phyloP scores from a whole-genome alignment of 2,797 vertebrate species.

The Tenualosa thibaudeaui region DNA sequence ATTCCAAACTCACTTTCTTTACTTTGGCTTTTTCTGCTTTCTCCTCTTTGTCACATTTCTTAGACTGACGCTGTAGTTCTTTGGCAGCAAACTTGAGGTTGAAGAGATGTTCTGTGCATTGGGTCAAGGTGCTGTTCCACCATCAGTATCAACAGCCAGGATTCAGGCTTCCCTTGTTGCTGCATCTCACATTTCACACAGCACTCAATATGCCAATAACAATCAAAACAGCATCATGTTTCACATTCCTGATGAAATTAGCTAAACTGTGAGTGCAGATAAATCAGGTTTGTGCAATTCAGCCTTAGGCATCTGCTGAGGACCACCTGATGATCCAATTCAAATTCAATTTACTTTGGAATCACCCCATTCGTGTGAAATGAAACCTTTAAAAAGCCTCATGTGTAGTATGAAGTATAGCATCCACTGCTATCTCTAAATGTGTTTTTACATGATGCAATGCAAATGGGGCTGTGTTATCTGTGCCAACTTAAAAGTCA shows the following conservation, averaged over 20 bases:
- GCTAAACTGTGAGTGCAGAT: not conserved
- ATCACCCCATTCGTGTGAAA: not conserved
- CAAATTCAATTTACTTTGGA: not conserved
- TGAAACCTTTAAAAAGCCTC: not conserved
- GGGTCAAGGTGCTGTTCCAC: not conserved
- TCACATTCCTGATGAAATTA: not conserved
- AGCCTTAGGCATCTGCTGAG: not conserved
- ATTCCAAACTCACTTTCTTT: slow-evolving; percentile 73
- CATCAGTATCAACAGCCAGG: not conserved
- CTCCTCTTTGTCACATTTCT: slow-evolving; percentile 83
- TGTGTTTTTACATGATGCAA: not conserved
- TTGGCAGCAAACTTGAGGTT: slow-evolving; percentile 81
- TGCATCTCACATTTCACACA: not conserved
- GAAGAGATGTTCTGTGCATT: slow-evolving; percentile 74
- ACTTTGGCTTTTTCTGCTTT: slow-evolving; percentile 79
- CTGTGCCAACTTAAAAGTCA: not conserved
- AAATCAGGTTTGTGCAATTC: not conserved
- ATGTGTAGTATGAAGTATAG: not conserved
- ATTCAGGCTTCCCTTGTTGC: not conserved
- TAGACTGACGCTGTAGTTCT: slow-evolving; percentile 76
- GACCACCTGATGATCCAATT: not conserved
- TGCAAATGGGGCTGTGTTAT: not conserved
- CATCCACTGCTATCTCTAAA: not conserved
- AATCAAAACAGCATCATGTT: not conserved
- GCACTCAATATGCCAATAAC: not conserved